Percentiles rank a stretch among this genome's conserved stretches.
Evolutionary conservation across 92 coral and sea anemone genomes (phyloP).

Genomic region (Parazoanthus swiftii): DNA sequence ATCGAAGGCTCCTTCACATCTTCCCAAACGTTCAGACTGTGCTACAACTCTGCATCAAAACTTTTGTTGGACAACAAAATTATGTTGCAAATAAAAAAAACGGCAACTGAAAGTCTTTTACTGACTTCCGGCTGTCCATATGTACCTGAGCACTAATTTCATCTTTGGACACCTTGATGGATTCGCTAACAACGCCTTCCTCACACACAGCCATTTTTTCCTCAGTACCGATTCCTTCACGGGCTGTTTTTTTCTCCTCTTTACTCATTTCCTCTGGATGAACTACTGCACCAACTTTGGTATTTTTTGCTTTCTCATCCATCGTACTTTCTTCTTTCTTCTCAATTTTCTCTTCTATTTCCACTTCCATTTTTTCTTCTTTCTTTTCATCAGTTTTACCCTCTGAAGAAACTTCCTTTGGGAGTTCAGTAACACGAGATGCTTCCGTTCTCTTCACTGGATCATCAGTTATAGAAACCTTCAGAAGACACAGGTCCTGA

Average conservation of each 20-base stretch:
- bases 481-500: constrained; percentile 23
- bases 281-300: not conserved
- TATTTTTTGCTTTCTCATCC: not conserved
- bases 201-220: constrained; percentile 5
- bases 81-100: not conserved
- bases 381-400: not conserved
- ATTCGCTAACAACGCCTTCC: not conserved
- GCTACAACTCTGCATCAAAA: no score
- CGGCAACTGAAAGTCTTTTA: not conserved
- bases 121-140: not conserved
- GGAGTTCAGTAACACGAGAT: not conserved
- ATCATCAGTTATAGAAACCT: not conserved
- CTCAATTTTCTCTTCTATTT: not conserved
- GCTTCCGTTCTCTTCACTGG: not conserved
- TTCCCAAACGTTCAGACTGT: no score
- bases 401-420: not conserved
- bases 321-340: not conserved
- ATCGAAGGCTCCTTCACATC: no score
- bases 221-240: not conserved
- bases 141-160: constrained; percentile 37
- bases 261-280: not conserved
- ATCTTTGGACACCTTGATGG: constrained; percentile 20
- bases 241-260: not conserved
- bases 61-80: not conserved
- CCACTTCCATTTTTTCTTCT: constrained; percentile 27